A percentile compares a stretch with the other conserved stretches of the same genome.
phyloP scores from a whole-genome alignment of 2,888 invertebrate genomes.

The Machimus rusticus region DNA sequence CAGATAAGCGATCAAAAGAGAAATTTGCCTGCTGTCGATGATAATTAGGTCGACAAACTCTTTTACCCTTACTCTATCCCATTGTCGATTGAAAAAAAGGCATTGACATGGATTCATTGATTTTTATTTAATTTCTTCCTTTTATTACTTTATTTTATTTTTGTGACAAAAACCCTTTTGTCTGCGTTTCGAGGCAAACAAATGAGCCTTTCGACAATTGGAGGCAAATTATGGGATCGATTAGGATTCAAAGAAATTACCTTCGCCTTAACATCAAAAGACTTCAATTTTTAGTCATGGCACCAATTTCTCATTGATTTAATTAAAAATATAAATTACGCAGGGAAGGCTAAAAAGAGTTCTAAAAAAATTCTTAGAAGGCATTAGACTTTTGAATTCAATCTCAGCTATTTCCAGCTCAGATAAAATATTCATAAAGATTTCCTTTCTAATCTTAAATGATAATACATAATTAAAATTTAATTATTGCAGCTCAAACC shows the following conservation, averaged over 20 bases:
- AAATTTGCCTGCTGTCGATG: neutral
- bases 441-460: too few relatives aligned
- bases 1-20: neutral
- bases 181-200: neutral
- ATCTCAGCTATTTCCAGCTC: too few relatives aligned
- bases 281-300: neutral
- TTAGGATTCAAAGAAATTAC: neutral
- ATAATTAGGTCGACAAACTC: neutral
- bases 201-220: neutral
- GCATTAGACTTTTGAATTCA: too few relatives aligned
- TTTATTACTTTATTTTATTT: neutral
- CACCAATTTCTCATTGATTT: neutral
- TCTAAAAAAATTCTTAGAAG: too few relatives aligned
- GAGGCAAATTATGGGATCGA: neutral
- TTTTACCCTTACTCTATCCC: neutral
- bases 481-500: too few relatives aligned
- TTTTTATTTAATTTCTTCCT: neutral
- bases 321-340: too few relatives aligned
- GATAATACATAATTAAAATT: too few relatives aligned
- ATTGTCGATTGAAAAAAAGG: neutral
- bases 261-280: neutral
- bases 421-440: too few relatives aligned
- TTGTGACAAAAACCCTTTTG: neutral
- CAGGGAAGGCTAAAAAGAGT: too few relatives aligned
- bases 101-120: neutral